phyloP scores from a whole-genome alignment of 2,113 vertebrate genomes.

The Equus quagga region DNA sequence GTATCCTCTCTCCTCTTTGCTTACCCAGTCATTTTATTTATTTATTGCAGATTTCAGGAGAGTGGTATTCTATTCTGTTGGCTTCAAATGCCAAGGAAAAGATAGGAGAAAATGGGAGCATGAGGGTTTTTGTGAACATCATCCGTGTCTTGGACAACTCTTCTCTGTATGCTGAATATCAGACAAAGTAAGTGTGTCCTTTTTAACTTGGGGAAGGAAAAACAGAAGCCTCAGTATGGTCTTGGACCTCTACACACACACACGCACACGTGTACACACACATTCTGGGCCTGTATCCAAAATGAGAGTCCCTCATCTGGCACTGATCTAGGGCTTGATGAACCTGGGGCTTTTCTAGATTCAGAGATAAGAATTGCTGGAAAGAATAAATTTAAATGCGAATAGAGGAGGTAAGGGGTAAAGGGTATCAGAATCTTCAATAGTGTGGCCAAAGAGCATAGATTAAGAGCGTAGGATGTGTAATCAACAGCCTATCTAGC shows the following conservation, averaged over 20 bases:
- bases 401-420: background rate
- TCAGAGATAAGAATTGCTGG: background rate
- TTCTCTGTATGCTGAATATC: background rate
- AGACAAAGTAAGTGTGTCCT: constrained; percentile 20
- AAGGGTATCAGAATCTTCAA: background rate
- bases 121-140: background rate
- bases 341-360: background rate
- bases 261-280: accelerated
- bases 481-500: background rate
- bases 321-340: background rate
- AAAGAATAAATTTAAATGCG: background rate
- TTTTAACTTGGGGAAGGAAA: background rate
- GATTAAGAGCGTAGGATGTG: background rate
- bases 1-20: background rate
- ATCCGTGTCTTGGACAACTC: background rate
- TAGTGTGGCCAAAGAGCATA: background rate
- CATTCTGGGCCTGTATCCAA: background rate
- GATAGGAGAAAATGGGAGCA: constrained; percentile 39
- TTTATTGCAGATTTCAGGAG: constrained; percentile 58
- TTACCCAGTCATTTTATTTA: background rate
- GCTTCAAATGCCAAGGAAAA: constrained; percentile 3
- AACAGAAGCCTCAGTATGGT: background rate
- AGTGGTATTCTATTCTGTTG: constrained; percentile 44
- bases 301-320: background rate
- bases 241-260: background rate